phyloP scores from a whole-genome alignment of 2,113 vertebrate species.

The Aspiorhynchus laticeps region DNA sequence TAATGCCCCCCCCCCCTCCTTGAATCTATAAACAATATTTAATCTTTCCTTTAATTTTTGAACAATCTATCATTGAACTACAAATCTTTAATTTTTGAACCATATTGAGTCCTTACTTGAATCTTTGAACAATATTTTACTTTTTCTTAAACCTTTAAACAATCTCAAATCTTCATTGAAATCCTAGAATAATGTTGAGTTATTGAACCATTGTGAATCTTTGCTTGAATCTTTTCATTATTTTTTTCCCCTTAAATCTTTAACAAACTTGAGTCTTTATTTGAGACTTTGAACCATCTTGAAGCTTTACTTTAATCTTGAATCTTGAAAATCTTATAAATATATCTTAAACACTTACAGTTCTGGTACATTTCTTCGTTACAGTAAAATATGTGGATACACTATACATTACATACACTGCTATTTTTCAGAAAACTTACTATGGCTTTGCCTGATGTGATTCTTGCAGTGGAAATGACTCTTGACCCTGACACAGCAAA shows the following conservation, averaged over 20 bases:
- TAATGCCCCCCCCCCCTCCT: background rate
- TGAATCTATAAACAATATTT: no score
- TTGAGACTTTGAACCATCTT: background rate
- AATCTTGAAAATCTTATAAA: background rate
- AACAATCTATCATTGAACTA: background rate
- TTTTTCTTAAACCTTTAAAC: background rate
- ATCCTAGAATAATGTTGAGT: background rate
- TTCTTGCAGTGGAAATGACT: conserved; percentile 63
- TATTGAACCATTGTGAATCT: background rate
- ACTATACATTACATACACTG: background rate
- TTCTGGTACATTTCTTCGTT: background rate
- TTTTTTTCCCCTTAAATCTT: background rate
- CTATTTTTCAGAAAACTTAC: background rate
- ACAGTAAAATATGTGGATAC: background rate
- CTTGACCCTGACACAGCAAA: conserved; percentile 73
- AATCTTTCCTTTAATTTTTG: no score
- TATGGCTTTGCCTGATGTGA: background rate
- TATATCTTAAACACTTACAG: background rate
- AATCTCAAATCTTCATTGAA: background rate
- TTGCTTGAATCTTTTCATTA: background rate
- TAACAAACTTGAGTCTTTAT: background rate
- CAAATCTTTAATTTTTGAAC: no score
- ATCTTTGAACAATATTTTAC: no score
- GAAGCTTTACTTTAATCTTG: background rate
- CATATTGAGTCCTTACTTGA: no score